Conservation (phyloP, 2,888 invertebrate species). For the Rapana venosa region DNA sequence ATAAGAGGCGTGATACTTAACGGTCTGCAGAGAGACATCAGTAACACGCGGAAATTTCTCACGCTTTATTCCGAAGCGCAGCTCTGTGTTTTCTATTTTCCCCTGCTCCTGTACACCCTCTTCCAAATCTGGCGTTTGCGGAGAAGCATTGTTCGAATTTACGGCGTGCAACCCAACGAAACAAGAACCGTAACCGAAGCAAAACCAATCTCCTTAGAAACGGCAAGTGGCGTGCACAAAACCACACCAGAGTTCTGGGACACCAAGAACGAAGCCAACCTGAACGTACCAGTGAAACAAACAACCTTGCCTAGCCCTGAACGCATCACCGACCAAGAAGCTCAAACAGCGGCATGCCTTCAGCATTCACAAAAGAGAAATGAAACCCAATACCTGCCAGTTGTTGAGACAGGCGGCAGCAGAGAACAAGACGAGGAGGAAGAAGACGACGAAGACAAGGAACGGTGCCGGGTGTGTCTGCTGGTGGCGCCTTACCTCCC, state of each 20-base stretch:
- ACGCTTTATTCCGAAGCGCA: no score
- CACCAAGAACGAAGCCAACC: neutral
- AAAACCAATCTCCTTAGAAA: no score
- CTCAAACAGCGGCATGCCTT: neutral
- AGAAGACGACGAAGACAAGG: neutral
- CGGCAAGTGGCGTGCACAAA: neutral
- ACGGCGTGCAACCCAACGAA: neutral
- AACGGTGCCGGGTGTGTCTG: neutral
- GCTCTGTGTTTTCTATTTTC: neutral
- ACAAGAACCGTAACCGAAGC: no score
- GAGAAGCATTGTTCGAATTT: neutral
- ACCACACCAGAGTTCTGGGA: neutral
- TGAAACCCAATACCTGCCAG: no score
- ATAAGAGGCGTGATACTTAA: no score
- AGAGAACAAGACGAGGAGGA: no score
- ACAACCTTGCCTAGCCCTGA: neutral
- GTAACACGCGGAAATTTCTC: no score
- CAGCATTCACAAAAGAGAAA: neutral
- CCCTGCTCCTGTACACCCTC: neutral
- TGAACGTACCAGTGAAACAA: neutral
- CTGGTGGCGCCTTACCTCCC: conserved; percentile 13
- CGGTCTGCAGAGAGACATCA: neutral
- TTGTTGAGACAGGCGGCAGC: no score
- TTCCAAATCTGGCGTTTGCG: neutral
- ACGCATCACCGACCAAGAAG: neutral